A percentile compares a stretch with the other conserved stretches of the same genome.
phyloP scores from a whole-genome alignment of 2,797 vertebrate species.

The Crotalus adamanteus region DNA sequence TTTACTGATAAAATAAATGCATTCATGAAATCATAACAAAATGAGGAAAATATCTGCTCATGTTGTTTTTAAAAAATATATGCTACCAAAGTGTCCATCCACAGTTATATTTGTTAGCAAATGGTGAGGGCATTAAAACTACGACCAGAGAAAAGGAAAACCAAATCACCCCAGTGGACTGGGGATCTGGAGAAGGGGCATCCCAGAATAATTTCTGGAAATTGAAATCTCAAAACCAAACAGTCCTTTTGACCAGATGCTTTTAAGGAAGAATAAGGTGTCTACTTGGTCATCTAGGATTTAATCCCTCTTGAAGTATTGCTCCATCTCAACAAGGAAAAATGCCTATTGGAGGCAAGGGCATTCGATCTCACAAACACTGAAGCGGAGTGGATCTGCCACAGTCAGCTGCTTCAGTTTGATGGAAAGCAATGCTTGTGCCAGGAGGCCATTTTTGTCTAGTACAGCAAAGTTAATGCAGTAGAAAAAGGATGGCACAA shows the following conservation, averaged over 20 bases:
- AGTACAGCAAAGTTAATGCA: neutral
- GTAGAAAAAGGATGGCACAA: neutral
- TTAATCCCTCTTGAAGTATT: neutral
- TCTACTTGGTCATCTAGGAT: neutral
- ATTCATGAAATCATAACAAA: neutral
- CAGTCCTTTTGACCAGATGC: neutral
- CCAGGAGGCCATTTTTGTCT: neutral
- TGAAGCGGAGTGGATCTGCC: neutral
- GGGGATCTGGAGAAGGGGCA: neutral
- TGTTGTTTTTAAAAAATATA: neutral
- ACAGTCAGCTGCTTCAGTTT: neutral
- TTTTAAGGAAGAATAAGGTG: neutral
- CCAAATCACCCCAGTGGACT: neutral
- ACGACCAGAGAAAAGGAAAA: neutral
- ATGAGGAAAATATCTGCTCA: neutral
- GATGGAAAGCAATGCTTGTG: neutral
- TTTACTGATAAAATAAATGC: neutral
- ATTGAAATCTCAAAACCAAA: neutral
- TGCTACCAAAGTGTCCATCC: neutral
- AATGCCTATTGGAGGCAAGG: neutral
- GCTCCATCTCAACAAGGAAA: neutral
- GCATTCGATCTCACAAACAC: neutral
- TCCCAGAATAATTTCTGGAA: neutral
- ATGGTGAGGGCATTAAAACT: neutral
- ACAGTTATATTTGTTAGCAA: neutral